A percentile compares a stretch with the other conserved stretches of the same genome.
Evolutionary conservation across 2,797 vertebrate genomes (phyloP).

Genomic region (Hydrophis major): DNA sequence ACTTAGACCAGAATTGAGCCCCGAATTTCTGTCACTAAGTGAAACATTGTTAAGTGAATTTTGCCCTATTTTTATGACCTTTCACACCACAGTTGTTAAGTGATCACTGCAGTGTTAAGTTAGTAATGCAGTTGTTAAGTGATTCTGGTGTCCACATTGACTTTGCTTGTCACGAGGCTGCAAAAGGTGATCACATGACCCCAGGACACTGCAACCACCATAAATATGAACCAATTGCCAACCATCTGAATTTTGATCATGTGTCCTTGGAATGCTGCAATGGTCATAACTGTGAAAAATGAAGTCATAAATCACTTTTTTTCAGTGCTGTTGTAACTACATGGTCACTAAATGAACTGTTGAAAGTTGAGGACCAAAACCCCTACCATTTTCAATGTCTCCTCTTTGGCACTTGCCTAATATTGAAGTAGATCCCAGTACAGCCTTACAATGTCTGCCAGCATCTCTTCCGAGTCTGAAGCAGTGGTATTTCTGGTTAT

Average conservation of each 20-base stretch:
- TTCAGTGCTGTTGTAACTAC: neutral
- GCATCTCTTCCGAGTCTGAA: neutral
- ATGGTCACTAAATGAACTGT: neutral
- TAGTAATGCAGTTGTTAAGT: neutral
- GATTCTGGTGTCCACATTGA: neutral
- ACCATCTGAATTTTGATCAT: neutral
- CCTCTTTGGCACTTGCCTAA: neutral
- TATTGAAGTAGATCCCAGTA: neutral
- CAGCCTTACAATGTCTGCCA: neutral
- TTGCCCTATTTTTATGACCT: neutral
- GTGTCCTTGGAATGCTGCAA: neutral
- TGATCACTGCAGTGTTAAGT: neutral
- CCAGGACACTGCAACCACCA: neutral
- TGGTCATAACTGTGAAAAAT: neutral
- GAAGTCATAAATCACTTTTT: neutral
- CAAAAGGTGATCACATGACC: neutral
- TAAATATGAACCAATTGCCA: neutral
- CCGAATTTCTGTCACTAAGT: neutral
- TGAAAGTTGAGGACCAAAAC: neutral
- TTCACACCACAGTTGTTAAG: neutral
- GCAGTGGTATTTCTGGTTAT: neutral
- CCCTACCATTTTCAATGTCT: neutral
- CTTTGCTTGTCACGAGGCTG: neutral
- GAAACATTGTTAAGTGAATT: neutral
- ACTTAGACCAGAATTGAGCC: neutral